Evolutionary conservation across 1,140 invertebrate genomes (phyloP), one percentile per base, ranked within the genome.

Genomic region (Drosophila simulans): DNA sequence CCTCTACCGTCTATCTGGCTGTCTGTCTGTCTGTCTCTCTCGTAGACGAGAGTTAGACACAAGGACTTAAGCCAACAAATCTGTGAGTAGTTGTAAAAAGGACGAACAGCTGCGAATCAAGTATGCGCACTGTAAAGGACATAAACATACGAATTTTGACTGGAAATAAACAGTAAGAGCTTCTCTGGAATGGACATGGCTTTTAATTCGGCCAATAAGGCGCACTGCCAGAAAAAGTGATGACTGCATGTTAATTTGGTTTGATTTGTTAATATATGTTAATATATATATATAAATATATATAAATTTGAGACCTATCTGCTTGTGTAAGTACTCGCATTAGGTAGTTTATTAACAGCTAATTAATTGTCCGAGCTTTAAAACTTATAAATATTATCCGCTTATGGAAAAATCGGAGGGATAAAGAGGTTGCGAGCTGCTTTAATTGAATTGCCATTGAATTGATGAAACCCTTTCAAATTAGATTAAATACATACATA

Each of bases 11-110:
- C 43, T 11, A 0, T 4, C 35, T 43, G 5, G 0, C 48, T 45
- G 2, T 5, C 17, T 17, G 17, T 31, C 13, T 15, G 27, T 37
- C 52, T 57, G 63, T 57, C 52, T 15, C 57, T 42, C 8, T 46
- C 1, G 37, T 37, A 70, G 64, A 70, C 66, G 55, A 25, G 43
- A 42, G 52, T 70, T 70, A 70, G 66, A 70, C 64, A 70, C 64
- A 53, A 37, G 42, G 57, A 65, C 52, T 57, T 57, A 43, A 75
- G 49, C 72, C 69, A 49, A 60, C 65, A 74, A 74, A 74, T 72
- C 55, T 55, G 51, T 25, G 59, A 45, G 68, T n/a, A 64, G 49
- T 73, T 58, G 39, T 56, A 73, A 74, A 35, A 72, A 39, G 20
- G 13, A 40, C 11, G 35, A 34, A 27, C 35, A 37, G 49, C 66